Conservation (phyloP, 1,140 invertebrate genomes). For the Papilio dardanus region DNA sequence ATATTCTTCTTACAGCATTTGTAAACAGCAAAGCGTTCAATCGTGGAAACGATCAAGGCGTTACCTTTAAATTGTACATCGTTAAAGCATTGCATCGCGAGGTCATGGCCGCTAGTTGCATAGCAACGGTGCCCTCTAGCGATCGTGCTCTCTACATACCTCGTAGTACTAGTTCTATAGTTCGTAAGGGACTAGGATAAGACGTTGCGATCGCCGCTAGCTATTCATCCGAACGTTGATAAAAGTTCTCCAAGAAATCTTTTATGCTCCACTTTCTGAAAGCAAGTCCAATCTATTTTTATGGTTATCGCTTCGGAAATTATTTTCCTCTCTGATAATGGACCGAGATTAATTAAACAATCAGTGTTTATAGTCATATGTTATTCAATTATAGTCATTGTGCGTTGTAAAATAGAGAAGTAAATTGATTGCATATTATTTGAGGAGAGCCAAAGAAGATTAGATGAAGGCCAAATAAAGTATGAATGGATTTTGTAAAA, state of each 20-base stretch:
- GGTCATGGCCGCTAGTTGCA: constrained; percentile 43
- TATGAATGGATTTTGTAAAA: too few species aligned
- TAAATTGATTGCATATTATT: neutral
- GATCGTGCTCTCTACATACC: constrained; percentile 39
- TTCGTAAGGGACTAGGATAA: constrained; percentile 23
- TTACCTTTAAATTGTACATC: constrained; percentile 40
- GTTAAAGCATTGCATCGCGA: constrained; percentile 39
- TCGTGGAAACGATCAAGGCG: constrained; percentile 16
- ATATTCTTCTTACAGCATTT: neutral
- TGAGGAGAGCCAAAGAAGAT: too few species aligned
- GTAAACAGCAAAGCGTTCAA: constrained; percentile 26
- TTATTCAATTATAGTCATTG: neutral
- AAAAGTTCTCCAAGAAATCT: constrained; percentile 50
- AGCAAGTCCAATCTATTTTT: constrained; percentile 49
- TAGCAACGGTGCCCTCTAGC: constrained; percentile 32
- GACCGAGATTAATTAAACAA: constrained; percentile 28
- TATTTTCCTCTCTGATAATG: constrained; percentile 21
- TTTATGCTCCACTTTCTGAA: constrained; percentile 47
- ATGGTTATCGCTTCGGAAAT: constrained; percentile 34
- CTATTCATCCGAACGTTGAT: constrained; percentile 48
- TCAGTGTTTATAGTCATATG: neutral
- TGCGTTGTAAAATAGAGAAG: neutral
- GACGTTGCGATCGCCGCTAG: constrained; percentile 42
- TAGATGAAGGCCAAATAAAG: too few species aligned
- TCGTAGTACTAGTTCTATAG: constrained; percentile 1